phyloP scores from a whole-genome alignment of 2,888 invertebrate species.

The Shargacucullia verbasci region DNA sequence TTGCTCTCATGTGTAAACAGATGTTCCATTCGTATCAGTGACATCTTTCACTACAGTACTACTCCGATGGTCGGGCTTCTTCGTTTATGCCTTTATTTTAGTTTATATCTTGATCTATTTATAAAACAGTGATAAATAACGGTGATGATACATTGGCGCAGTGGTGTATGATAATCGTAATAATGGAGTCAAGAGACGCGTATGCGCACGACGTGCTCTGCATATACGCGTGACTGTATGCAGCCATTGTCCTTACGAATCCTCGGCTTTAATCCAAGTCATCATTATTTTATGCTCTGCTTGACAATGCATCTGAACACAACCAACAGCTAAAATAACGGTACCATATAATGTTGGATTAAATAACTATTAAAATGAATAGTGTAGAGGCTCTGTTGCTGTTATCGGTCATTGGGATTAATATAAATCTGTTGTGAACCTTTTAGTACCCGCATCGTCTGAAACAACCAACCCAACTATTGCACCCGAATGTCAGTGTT shows the following conservation, averaged over 20 bases:
- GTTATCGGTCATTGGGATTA: too few species aligned
- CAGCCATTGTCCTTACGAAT: conserved; percentile 53
- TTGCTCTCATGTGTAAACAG: too few species aligned
- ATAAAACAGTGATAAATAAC: conserved; percentile 44
- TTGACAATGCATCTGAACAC: conserved; percentile 43
- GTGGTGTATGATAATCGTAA: conserved; percentile 33
- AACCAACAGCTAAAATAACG: conserved; percentile 26
- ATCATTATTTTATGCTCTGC: conserved; percentile 47
- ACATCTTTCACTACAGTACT: background rate
- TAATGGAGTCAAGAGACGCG: conserved; percentile 30
- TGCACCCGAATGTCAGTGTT: background rate
- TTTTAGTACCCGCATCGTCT: too few species aligned
- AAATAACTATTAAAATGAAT: background rate
- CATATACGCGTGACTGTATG: conserved; percentile 68
- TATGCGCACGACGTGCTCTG: conserved; percentile 59
- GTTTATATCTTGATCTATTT: conserved; percentile 12
- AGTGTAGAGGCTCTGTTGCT: too few species aligned
- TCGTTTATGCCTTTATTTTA: background rate
- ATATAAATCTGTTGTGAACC: too few species aligned
- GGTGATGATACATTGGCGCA: conserved; percentile 34
- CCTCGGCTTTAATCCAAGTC: conserved; percentile 39
- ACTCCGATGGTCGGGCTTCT: background rate
- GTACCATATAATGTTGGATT: conserved; percentile 4
- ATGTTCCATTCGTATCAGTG: too few species aligned
- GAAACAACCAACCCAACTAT: too few species aligned